Evolutionary conservation across 2,113 vertebrate species (phyloP).

Genomic region (Erpornis zantholeuca): DNA sequence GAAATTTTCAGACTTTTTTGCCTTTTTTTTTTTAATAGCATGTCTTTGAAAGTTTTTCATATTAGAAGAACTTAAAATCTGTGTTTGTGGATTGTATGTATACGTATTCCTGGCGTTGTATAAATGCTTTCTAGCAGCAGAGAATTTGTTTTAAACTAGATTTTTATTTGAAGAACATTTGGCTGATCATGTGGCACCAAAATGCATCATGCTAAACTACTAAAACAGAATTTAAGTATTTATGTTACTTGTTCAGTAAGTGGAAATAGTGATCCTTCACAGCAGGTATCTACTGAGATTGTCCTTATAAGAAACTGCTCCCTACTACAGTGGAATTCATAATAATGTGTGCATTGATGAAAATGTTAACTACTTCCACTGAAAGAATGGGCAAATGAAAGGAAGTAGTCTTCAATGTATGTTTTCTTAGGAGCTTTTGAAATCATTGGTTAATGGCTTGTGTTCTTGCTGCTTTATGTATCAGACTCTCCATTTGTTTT

Average conservation of each 20-base stretch:
- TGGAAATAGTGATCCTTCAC: background rate
- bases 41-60: background rate
- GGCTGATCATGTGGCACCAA: background rate
- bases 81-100: background rate
- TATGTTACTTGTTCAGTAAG: background rate
- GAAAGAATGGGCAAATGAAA: background rate
- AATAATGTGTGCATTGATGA: background rate
- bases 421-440: background rate
- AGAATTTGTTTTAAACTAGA: background rate
- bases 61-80: background rate
- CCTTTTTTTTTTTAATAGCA: background rate
- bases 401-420: background rate
- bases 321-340: background rate
- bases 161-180: background rate
- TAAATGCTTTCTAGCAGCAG: background rate
- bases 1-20: background rate
- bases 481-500: background rate
- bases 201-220: background rate
- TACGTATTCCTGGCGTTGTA: background rate
- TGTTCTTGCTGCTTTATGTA: background rate
- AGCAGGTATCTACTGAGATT: background rate
- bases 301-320: background rate
- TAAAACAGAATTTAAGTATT: background rate
- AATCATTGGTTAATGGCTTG: background rate
- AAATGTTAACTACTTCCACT: background rate